phyloP scores from a whole-genome alignment of 2,797 vertebrate species.

The Oophaga sylvatica region DNA sequence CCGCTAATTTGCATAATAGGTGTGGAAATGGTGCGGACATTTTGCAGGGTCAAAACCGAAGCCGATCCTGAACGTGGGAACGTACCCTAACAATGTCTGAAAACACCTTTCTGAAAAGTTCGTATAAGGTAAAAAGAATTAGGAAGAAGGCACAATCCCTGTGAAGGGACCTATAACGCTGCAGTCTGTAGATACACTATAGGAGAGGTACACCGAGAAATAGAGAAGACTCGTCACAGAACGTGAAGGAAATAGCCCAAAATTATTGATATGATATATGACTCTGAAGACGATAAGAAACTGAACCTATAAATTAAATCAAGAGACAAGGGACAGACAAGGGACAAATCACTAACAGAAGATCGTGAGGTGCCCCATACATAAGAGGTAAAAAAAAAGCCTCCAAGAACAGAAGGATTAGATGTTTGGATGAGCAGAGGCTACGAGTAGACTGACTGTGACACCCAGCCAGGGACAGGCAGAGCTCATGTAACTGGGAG shows the following conservation, averaged over 20 bases:
- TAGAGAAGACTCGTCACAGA: background rate
- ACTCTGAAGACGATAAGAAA: background rate
- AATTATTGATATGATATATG: background rate
- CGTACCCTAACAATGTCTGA: background rate
- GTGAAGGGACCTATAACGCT: background rate
- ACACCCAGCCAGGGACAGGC: conserved; percentile 1
- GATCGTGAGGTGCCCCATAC: background rate
- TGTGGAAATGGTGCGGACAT: no score
- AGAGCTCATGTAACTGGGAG: conserved; percentile 23
- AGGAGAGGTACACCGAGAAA: background rate
- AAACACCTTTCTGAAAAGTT: background rate
- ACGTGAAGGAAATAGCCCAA: background rate
- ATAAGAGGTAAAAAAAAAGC: conserved; percentile 3
- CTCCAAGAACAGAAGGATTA: background rate
- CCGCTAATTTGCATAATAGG: no score
- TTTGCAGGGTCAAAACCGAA: no score
- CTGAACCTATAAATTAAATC: background rate
- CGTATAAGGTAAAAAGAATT: background rate
- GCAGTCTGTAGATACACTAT: background rate
- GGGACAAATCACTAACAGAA: background rate
- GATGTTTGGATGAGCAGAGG: conserved; percentile 19
- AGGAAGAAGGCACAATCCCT: background rate
- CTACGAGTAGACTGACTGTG: background rate
- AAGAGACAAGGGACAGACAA: background rate
- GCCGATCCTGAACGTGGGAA: no score